phyloP scores from a whole-genome alignment of 2,113 vertebrate genomes.

The Furnarius figulus region DNA sequence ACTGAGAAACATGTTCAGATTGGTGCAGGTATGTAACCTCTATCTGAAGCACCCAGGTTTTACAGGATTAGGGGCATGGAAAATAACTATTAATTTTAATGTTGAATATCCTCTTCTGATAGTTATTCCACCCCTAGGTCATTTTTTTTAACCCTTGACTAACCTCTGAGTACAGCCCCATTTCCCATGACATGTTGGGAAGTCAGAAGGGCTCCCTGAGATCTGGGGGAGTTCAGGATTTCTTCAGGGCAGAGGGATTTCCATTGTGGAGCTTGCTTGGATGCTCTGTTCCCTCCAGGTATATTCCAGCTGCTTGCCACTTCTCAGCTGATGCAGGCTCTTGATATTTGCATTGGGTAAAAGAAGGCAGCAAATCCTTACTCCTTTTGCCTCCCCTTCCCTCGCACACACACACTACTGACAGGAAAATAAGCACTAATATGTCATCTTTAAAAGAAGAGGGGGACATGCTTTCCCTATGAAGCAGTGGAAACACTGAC shows the following conservation, averaged over 20 bases:
- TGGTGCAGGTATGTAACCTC: background rate
- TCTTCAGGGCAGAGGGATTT: background rate
- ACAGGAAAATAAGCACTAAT: conserved; percentile 60
- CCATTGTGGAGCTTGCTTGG: background rate
- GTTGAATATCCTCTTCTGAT: background rate
- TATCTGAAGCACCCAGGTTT: background rate
- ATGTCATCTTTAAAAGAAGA: conserved; percentile 67
- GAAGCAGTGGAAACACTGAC: conserved; percentile 79
- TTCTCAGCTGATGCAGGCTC: background rate
- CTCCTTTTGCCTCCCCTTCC: background rate
- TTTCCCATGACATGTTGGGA: background rate
- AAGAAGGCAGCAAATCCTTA: conserved; percentile 43
- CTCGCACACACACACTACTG: background rate
- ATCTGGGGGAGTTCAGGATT: background rate
- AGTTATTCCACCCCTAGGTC: background rate
- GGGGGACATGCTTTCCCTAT: conserved; percentile 54
- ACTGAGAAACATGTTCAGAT: background rate
- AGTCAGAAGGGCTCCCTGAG: background rate
- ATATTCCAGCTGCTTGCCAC: background rate
- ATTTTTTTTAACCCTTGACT: background rate
- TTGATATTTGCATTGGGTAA: background rate
- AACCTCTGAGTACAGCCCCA: background rate
- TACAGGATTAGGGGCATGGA: background rate
- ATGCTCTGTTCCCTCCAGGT: background rate
- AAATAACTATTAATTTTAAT: background rate